Evolutionary conservation across 2,888 invertebrate genomes (phyloP).

Genomic region (Norana najaformis): DNA sequence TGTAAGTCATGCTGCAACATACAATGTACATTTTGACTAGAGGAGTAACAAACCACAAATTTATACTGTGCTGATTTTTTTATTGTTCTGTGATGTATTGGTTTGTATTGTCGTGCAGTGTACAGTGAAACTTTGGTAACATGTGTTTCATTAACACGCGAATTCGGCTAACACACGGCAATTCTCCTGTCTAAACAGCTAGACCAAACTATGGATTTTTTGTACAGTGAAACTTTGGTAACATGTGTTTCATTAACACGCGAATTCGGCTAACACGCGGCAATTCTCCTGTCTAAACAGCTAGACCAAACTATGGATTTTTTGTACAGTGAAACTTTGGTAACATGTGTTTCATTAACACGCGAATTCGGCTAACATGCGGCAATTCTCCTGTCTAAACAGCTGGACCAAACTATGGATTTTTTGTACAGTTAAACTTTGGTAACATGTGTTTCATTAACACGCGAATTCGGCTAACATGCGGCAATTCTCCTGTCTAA

Average conservation of each 20-base stretch:
- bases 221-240: neutral
- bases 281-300: too few species aligned
- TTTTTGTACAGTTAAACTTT: neutral
- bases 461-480: too few species aligned
- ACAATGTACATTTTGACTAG: neutral
- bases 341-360: neutral
- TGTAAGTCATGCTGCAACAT: slow-evolving; percentile 72
- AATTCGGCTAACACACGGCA: too few species aligned
- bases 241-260: neutral
- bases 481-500: too few species aligned
- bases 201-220: too few species aligned
- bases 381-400: too few species aligned
- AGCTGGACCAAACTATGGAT: too few species aligned
- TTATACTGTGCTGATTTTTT: neutral
- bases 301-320: too few species aligned
- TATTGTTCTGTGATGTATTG: neutral
- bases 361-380: too few species aligned
- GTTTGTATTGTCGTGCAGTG: neutral
- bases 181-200: too few species aligned
- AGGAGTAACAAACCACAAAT: neutral
- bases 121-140: neutral
- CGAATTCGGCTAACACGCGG: too few species aligned
- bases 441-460: neutral
- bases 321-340: neutral
- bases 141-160: neutral